Base-by-base conservation (phyloP, 2,113 vertebrate species). In the Ictidomys tridecemlineatus region DNA sequence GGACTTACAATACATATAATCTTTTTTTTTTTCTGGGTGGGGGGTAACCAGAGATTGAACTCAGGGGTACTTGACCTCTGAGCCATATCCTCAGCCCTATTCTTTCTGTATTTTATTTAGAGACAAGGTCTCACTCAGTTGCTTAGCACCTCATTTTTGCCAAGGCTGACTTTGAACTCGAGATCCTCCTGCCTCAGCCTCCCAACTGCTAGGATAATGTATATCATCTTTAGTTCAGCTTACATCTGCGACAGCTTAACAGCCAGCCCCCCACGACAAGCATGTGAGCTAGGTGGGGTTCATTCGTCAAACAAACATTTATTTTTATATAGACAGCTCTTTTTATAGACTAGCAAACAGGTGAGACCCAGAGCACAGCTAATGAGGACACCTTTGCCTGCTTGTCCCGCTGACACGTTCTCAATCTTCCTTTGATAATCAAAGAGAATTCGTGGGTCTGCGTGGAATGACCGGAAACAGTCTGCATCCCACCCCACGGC, bases 291-390 rank as follows among this genome's bases (percentile, higher is more conserved):
- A 70, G 76, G 32, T 32, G 32, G 51, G 32, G 58, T 65, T 78
- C 56, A 48, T 17, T 24, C 26, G 16, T n/a, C 77, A 26, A 34
- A 45, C 16, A 92, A 79, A 42, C 20, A 16, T 22, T 48, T 51
- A 42, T 83, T 89, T 94, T 85, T 30, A 95, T 92, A 73, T 39
- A 78, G 89, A 83, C 39, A 87, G 76, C 28, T 61, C 69, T 67
- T 72, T 56, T 48, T 78, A 65, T 28, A 92, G 88, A 65, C 3
- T 18, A 10, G 5, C 37, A 14, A 22, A 18, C 10, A 18, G 42
- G 76, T 28, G 22, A 83, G 16, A 34, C 32, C 22, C 58, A 18
- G 53, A 88, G 91, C 12, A 2, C 42, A 13, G 37, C 45, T n/a
- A 69, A 20, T 1, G n/a, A 56, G 28, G 63, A 34, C 17, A 24